These are phyloP conservation scores for Drosophila infuscata DNA, from an alignment of 2,888 invertebrate species.

Conservation along the genomic window DNA sequence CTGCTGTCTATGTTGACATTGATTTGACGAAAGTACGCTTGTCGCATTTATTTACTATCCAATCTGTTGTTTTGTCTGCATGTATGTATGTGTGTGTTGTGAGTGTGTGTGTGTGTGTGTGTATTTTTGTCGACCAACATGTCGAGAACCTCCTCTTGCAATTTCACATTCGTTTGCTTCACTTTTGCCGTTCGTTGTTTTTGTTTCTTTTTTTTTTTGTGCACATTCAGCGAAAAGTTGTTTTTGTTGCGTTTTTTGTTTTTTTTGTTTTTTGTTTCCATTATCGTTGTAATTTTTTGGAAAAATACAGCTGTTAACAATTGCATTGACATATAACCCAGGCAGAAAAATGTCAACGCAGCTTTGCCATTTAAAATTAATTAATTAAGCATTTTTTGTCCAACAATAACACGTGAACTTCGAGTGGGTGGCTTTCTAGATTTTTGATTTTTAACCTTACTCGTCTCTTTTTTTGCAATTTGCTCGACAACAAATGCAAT, in stretches of 20 bases:
- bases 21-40: conserved; percentile 73
- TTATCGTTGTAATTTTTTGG: conserved; percentile 65
- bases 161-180: conserved; percentile 30
- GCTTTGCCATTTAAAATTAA: conserved; percentile 42
- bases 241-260: conserved; percentile 6
- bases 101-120: not conserved
- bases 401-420: conserved; percentile 35
- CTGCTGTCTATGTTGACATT: conserved; percentile 69
- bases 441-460: conserved; percentile 3
- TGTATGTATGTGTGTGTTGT: not conserved
- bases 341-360: conserved; percentile 50
- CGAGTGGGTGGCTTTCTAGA: conserved; percentile 45
- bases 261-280: conserved; percentile 44
- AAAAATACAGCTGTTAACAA: conserved; percentile 76
- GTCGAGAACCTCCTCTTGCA: conserved; percentile 39
- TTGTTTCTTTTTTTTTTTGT: conserved; percentile 53
- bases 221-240: conserved; percentile 61
- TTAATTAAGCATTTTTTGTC: conserved; percentile 73
- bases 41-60: conserved; percentile 71
- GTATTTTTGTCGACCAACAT: conserved; percentile 27
- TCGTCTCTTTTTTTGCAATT: not conserved
- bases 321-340: conserved; percentile 70
- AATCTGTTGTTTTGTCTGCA: conserved; percentile 39
- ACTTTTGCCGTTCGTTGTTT: conserved; percentile 35
- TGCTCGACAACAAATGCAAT: not conserved